Percentiles rank a stretch among this genome's conserved stretches.
These are phyloP conservation scores for Thereva nobilitata DNA, from an alignment of 2,888 invertebrate genomes.

Conservation along the genomic window DNA sequence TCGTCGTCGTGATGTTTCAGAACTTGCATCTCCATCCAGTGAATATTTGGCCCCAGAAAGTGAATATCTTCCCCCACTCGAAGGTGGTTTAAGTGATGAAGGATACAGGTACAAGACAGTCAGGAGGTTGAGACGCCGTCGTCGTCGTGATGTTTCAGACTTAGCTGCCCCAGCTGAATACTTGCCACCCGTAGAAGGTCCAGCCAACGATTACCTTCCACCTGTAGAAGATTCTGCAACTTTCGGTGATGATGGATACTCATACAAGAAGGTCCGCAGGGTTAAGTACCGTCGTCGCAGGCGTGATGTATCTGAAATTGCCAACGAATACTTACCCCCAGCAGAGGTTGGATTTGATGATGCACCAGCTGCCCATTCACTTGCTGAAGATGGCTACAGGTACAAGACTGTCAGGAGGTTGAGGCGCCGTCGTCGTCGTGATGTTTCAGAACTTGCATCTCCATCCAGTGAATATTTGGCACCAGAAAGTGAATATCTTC, in stretches of 20 bases:
- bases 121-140: too few species aligned
- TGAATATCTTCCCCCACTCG: neutral
- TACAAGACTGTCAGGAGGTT: constrained; percentile 19
- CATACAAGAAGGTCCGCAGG: constrained; percentile 8
- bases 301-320: constrained; percentile 18
- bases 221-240: too few species aligned
- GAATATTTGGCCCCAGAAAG: constrained; percentile 22
- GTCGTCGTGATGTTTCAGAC: constrained; percentile 16
- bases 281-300: too few species aligned
- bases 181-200: constrained; percentile 1
- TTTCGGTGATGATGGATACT: neutral
- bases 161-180: constrained; percentile 5
- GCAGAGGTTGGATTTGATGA: neutral
- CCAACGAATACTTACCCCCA: constrained; percentile 19
- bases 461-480: constrained; percentile 24
- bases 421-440: constrained; percentile 22
- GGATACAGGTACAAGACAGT: constrained; percentile 15
- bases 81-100: constrained; percentile 1
- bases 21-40: neutral
- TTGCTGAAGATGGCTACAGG: constrained; percentile 11
- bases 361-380: constrained; percentile 13
- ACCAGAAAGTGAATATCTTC: neutral
- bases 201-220: too few species aligned
- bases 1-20: constrained; percentile 27
- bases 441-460: constrained; percentile 3